Evolutionary conservation across 2,113 vertebrate species (phyloP), one percentile per base, ranked within the genome.

Genomic region (Hipposideros armiger): DNA sequence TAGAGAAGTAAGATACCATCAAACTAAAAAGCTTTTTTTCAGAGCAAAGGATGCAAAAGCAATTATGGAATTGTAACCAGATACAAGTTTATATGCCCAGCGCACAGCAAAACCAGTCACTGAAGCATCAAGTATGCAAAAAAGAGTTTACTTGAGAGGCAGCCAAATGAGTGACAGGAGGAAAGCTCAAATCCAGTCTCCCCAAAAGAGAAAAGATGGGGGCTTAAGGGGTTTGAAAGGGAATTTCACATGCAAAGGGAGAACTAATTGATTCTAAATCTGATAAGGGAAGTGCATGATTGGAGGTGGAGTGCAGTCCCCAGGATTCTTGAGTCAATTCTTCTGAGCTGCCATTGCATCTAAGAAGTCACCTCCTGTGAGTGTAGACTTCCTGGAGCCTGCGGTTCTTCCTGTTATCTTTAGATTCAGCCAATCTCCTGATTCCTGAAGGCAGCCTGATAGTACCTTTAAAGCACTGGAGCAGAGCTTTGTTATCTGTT

Each of bases 271-370:
- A 32, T 13, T 32, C 80, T 45, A 64, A 19, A 2, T 45, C 28
- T 0, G 6, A 11, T 45, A 32, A 60, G 60, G 58, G 58, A 42
- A 6, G 16, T 19, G 1, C 4, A 0, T 8, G 80, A 8, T 45
- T 4, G 4, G 26, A 26, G 3, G 5, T 32, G 26, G 80, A 64
- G 58, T 9, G 26, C 58, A 3, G 56, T 45, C 28, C 42, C 42
- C 40, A 45, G 47, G 40, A 11, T 14, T 13, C 40, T 14, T 32
- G 80, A 6, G 17, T 58, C 26, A 19, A 11, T 15, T 26, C 56
- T 19, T 62, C 56, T 1, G 0, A 15, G 2, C 32, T 9, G 40
- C 58, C 17, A 2, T 11, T 15, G 26, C 60, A 1, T 22, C 40
- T 11, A 36, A 45, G 58, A 56, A 13, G 40, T 32, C 80, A 13